Base-by-base conservation (phyloP, 1,140 invertebrate species). In the Berghia stephanieae region DNA sequence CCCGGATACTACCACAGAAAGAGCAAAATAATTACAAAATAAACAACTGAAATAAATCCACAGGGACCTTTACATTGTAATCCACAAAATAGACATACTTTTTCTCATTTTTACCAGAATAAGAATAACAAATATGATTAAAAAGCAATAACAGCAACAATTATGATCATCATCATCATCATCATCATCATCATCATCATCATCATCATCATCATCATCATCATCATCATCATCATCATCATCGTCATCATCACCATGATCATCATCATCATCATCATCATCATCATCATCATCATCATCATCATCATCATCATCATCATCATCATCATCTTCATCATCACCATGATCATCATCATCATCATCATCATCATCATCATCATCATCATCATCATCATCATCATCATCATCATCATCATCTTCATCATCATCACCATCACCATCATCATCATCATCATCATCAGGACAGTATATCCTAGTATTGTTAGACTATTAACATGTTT, bases 331-430 rank as follows among this genome's bases (percentile, higher is more conserved):
- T n/a, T 55, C 69, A 24, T 52, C 49, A 24, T 66, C 63, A 34
- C 31, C 63, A 34, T 52, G 13, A 66, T 24, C 36, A 77, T 77
- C 75, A 49, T 75, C 66, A 75, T 66, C 57, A 55, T 43, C 71
- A 55, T 46, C 68, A 1, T 78, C 76, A 72, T 72, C 55, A 57
- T 44, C 70, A 44, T 67, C 60, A 63, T 75, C 70, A 57, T 46
- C 52, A 74, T 78, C 70, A 63, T 72, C 68, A 72, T 72, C 76
- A 68, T 72, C 68, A 72, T 78, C 66, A 67, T 71, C 66, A 66
- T 77, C 66, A 71, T 42, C 75, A 38, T 71, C 75, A 44, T 71
- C 66, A 44, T 42, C 66, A 66, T 71, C 75, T 21, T 71, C 66
- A 66, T 66, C 60, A 63, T 2, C 60, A 63, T 63, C n/a, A n/a